These are phyloP conservation scores for Parauchenoglanis ngamensis DNA, from an alignment of 2,797 vertebrate species.

Conservation along the genomic window DNA sequence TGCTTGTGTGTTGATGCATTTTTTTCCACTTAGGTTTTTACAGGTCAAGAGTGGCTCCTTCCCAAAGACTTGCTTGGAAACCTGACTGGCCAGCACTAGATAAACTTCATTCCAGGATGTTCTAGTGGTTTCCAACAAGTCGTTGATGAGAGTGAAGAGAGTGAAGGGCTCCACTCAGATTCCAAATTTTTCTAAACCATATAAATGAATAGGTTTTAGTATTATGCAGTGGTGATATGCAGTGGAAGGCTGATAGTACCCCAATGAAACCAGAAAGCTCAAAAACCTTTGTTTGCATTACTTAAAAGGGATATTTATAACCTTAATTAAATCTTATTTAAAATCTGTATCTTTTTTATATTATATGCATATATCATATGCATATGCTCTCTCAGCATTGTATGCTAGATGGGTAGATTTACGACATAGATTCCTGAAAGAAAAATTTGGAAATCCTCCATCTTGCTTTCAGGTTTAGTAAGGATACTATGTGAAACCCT, in stretches of 20 bases:
- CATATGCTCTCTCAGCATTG: neutral
- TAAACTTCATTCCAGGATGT: neutral
- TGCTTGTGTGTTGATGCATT: constrained; percentile 10
- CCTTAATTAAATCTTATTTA: too few relatives aligned
- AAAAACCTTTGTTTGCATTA: neutral
- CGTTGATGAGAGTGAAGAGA: constrained; percentile 25
- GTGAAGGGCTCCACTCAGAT: neutral
- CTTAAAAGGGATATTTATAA: too few relatives aligned
- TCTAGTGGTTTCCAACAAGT: neutral
- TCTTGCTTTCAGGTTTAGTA: neutral
- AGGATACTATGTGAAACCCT: neutral
- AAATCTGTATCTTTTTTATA: too few relatives aligned
- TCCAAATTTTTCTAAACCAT: constrained; percentile 6
- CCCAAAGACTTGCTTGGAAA: constrained; percentile 34
- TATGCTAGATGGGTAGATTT: neutral
- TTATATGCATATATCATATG: too few relatives aligned
- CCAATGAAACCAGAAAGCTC: neutral
- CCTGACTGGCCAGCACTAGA: constrained; percentile 22
- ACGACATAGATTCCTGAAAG: neutral
- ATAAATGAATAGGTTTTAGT: neutral
- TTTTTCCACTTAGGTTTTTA: constrained; percentile 30
- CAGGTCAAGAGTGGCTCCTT: constrained; percentile 16
- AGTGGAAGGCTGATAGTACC: neutral
- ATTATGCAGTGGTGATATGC: constrained; percentile 1
- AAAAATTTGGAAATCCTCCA: neutral